Conservation (phyloP, 2,888 invertebrate genomes). For the Melinaea marsaeus region DNA sequence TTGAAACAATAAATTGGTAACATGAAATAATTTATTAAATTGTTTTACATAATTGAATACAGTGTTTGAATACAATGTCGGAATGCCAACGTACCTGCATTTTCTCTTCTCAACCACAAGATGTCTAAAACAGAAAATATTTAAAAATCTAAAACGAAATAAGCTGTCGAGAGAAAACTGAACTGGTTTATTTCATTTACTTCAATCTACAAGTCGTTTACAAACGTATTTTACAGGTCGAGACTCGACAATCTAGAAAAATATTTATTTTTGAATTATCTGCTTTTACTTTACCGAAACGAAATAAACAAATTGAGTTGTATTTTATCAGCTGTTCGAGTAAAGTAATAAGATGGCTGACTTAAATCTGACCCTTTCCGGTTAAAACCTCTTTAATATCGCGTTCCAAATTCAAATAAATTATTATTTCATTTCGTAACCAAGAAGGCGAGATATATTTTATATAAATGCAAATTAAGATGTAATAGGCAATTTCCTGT, state of each 20-base stretch:
- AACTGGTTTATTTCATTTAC: slow-evolving; percentile 12
- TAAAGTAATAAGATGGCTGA: too few relatives aligned
- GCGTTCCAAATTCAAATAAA: too few relatives aligned
- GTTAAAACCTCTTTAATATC: too few relatives aligned
- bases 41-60: too few relatives aligned
- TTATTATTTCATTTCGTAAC: too few relatives aligned
- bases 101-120: neutral
- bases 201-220: slow-evolving; percentile 10
- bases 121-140: neutral
- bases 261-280: neutral
- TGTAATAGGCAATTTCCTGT: neutral
- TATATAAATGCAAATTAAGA: neutral
- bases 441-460: neutral
- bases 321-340: too few relatives aligned
- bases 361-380: too few relatives aligned
- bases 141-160: neutral
- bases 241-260: neutral
- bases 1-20: too few relatives aligned
- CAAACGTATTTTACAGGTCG: slow-evolving; percentile 5
- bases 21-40: too few relatives aligned
- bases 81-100: neutral
- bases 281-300: neutral
- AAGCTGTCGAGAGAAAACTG: slow-evolving; percentile 1
- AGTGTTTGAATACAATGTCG: too few relatives aligned
- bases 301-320: neutral